Percentiles rank a stretch among this genome's conserved stretches.
These are phyloP conservation scores for Planococcus citri DNA, from an alignment of 1,140 invertebrate genomes.

Conservation along the genomic window DNA sequence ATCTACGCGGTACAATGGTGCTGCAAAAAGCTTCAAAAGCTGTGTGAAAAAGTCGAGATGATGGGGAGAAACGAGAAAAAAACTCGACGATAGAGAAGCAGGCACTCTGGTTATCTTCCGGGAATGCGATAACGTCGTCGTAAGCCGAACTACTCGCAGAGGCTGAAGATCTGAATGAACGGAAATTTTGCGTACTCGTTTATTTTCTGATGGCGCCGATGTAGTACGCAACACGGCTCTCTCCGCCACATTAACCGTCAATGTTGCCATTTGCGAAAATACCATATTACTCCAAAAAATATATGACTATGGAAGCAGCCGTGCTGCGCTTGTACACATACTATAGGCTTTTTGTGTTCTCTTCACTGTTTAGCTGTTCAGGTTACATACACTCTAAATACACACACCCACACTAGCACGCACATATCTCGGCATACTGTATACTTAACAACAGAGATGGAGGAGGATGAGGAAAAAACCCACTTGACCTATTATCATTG, in stretches of 20 bases:
- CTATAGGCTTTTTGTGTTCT: neutral
- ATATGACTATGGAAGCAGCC: no score
- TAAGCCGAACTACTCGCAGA: neutral
- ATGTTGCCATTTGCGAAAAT: neutral
- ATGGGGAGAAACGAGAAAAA: no score
- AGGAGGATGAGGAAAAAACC: neutral
- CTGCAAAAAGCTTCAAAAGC: no score
- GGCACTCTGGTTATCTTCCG: neutral
- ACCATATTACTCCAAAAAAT: neutral
- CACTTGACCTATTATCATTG: slow-evolving; percentile 6
- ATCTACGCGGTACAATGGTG: no score
- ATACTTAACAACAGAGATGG: no score
- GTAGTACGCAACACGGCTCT: neutral
- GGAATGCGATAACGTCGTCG: neutral
- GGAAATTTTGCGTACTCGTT: neutral
- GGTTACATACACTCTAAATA: no score
- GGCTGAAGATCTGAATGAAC: neutral
- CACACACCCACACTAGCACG: no score
- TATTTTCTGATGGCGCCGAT: neutral
- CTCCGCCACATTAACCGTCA: neutral
- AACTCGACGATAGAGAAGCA: neutral
- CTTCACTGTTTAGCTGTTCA: no score
- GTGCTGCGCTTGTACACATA: neutral
- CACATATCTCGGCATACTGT: neutral
- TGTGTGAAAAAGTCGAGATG: no score